These are phyloP conservation scores for Myrmophylax atrothorax DNA, from an alignment of 2,113 vertebrate species.

Conservation along the genomic window DNA sequence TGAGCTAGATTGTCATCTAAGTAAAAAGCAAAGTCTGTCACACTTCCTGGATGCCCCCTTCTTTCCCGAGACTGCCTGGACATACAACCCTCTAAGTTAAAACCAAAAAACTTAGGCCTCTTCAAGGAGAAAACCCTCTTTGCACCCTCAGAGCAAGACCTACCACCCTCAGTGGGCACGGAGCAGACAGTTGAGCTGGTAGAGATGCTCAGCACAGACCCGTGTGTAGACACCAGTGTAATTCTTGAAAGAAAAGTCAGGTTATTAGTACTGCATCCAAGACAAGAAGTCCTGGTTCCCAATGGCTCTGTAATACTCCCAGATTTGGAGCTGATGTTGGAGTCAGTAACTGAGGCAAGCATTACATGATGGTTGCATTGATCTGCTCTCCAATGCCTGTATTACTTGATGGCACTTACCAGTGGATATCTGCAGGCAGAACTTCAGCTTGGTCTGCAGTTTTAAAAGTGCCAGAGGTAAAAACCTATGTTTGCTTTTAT, in stretches of 20 bases:
- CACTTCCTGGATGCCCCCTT: neutral
- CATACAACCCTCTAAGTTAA: neutral
- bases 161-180: neutral
- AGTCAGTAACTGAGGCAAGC: neutral
- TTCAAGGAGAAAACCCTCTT: neutral
- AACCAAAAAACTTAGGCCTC: neutral
- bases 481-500: neutral
- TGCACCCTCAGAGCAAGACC: neutral
- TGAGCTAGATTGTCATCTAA: neutral
- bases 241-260: neutral
- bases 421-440: neutral
- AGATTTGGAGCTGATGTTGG: neutral
- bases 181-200: neutral
- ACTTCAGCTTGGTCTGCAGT: neutral
- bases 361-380: neutral
- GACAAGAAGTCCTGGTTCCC: neutral
- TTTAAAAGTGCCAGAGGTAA: neutral
- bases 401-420: neutral
- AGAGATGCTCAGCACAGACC: too few relatives aligned
- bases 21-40: neutral
- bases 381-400: neutral
- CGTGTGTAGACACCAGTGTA: fast-evolving
- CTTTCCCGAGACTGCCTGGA: neutral
- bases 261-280: neutral
- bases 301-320: neutral